Percentiles rank a stretch among this genome's conserved stretches.
phyloP scores from a whole-genome alignment of 1,140 invertebrate species.

The Zaprionus capensis region DNA sequence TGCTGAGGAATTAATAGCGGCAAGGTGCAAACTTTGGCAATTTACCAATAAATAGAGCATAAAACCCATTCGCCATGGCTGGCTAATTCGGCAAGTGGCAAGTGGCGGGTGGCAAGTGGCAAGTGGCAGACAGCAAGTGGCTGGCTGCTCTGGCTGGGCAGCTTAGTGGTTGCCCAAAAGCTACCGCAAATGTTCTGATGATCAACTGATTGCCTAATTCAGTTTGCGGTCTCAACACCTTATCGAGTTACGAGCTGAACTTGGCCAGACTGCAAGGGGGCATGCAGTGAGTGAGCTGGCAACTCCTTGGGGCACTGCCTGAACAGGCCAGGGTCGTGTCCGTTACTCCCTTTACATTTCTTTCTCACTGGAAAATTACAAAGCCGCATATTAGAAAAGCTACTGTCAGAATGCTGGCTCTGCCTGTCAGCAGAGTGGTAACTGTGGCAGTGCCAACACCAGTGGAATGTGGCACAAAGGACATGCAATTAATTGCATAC shows the following conservation, averaged over 20 bases:
- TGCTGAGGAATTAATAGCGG: constrained; percentile 37
- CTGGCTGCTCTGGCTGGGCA: constrained; percentile 6
- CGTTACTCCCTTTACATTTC: constrained; percentile 13
- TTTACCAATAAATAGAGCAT: constrained; percentile 51
- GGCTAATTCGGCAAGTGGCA: constrained; percentile 34
- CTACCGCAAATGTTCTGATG: constrained; percentile 11
- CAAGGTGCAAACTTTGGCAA: constrained; percentile 48
- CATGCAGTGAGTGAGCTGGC: not conserved
- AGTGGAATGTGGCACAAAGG: constrained; percentile 33
- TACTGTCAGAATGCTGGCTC: constrained; percentile 39
- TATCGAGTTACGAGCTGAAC: not conserved
- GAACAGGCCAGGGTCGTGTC: constrained; percentile 38
- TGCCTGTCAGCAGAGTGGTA: not conserved
- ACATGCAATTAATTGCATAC: constrained; percentile 63
- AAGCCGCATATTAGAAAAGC: constrained; percentile 55
- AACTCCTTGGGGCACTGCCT: not conserved
- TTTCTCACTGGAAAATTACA: constrained; percentile 52
- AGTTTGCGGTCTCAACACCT: constrained; percentile 25
- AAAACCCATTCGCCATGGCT: constrained; percentile 38
- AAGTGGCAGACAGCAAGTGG: not conserved
- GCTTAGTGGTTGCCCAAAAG: constrained; percentile 33
- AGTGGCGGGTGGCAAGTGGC: not conserved
- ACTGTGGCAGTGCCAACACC: constrained; percentile 33
- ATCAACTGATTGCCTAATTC: constrained; percentile 18
- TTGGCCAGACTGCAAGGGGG: not conserved